A percentile compares a stretch with the other conserved stretches of the same genome.
Evolutionary conservation across 1,140 invertebrate genomes (phyloP).

Genomic region (Sinella curviseta): DNA sequence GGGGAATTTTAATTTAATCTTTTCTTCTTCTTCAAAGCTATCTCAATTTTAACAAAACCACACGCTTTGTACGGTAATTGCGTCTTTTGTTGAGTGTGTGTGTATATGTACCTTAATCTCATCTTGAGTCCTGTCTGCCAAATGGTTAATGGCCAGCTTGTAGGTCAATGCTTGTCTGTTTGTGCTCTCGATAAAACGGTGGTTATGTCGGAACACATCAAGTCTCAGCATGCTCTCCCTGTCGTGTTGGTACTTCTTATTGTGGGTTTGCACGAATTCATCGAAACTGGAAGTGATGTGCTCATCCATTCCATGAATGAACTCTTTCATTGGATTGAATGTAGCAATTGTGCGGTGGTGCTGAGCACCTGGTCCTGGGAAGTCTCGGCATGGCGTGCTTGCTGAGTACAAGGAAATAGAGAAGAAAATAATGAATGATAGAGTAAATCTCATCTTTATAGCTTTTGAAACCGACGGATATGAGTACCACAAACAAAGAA

Average conservation of each 20-base stretch:
- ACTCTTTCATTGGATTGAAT: constrained; percentile 93
- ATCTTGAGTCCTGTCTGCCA: constrained; percentile 76
- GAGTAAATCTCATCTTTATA: too few relatives aligned
- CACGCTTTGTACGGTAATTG: too few relatives aligned
- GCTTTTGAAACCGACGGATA: background rate
- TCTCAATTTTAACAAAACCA: too few relatives aligned
- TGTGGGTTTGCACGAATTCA: constrained; percentile 72
- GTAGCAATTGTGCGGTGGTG: constrained; percentile 65
- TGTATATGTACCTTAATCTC: constrained; percentile 70
- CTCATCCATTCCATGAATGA: constrained; percentile 68
- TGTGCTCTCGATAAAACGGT: constrained; percentile 77
- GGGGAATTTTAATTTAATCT: too few relatives aligned
- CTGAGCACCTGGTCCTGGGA: constrained; percentile 80
- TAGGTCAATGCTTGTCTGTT: constrained; percentile 77
- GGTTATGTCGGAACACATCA: constrained; percentile 84
- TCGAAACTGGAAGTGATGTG: constrained; percentile 79
- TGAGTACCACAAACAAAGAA: background rate
- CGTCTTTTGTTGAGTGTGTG: too few relatives aligned
- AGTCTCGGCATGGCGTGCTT: constrained; percentile 62
- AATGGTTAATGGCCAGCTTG: constrained; percentile 78
- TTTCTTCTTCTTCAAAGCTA: too few relatives aligned
- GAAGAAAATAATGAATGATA: background rate
- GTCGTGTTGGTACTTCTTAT: constrained; percentile 66
- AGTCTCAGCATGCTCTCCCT: constrained; percentile 71
- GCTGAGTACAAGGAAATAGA: background rate